Base-by-base conservation (phyloP, 2,113 vertebrate genomes). In the Castor canadensis region DNA sequence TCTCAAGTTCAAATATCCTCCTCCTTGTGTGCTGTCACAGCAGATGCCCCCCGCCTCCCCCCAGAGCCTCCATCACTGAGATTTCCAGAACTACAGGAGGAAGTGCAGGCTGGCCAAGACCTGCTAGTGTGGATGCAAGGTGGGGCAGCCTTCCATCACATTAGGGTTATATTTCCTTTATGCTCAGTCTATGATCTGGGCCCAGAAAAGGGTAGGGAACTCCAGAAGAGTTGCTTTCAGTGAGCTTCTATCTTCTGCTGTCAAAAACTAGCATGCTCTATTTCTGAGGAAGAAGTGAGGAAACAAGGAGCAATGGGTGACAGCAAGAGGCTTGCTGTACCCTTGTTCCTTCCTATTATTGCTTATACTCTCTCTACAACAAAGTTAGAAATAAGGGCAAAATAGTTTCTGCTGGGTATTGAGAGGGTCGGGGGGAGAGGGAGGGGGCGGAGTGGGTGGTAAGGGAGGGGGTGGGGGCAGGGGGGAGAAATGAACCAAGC, bases 71-170 rank as follows among this genome's bases (percentile, higher is more conserved):
- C 6, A 15, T 28, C 6, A 2, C 71, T 12, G 30, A 45, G n/a
- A 26, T n/a, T 58, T 24, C 56, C 22, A 11, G 5, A n/a, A n/a
- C n/a, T n/a, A n/a, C n/a, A n/a, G n/a, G n/a, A n/a, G n/a, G 52
- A 3, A 22, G 3, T 12, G 40, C 32, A 82, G 72, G 54, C 15
- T 4, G 6, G 80, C 43, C 30, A 13, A 47, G 45, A 11, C 2
- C 24, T 62, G 24, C 40, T 17, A 28, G 12, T 4, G 3, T 3
- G 19, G 56, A 35, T n/a, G 32, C 13, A 1, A 35, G 82, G 47
- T 3, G 35, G 3, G 30, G 11, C 0, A 1, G 20, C 28, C 62
- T 40, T 47, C 56, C 35, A 5, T 56, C 30, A n/a, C 0, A 0
- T 5, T 8, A 35, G 45, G 38, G 75, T 1, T 22, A 28, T 19